phyloP scores from a whole-genome alignment of 53 echinoderm and acorn worm genomes.

The Crossaster papposus region DNA sequence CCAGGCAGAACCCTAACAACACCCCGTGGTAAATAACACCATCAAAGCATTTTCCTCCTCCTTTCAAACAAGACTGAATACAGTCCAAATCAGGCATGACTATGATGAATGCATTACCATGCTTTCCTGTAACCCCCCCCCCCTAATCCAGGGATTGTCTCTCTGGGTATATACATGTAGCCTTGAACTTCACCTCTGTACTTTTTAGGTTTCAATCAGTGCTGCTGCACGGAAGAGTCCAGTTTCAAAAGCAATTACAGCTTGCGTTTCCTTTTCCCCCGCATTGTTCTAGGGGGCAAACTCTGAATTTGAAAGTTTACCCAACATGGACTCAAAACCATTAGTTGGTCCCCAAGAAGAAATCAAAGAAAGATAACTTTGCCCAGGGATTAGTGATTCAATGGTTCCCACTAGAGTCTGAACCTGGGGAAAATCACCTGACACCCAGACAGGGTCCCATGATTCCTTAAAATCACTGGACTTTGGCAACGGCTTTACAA shows the following conservation, averaged over 20 bases:
- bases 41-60: background rate
- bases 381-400: constrained; percentile 24
- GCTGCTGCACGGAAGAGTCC: background rate
- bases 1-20: constrained; percentile 13
- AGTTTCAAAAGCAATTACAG: background rate
- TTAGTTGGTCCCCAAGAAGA: too few relatives aligned
- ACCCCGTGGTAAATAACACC: constrained; percentile 14
- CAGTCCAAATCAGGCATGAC: constrained; percentile 35
- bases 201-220: constrained; percentile 21
- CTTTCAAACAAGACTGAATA: background rate
- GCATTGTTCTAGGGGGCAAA: background rate
- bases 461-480: constrained; percentile 22
- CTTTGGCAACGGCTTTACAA: constrained; percentile 35
- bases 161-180: background rate
- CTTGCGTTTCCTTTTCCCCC: background rate
- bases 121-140: background rate
- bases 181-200: constrained; percentile 51
- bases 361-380: background rate
- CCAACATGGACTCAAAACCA: too few relatives aligned
- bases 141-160: background rate
- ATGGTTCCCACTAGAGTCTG: background rate
- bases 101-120: constrained; percentile 25
- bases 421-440: constrained; percentile 22
- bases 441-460: constrained; percentile 39
- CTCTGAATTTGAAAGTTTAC: constrained; percentile 29